Evolutionary conservation across 2,113 vertebrate genomes (phyloP), one percentile per base, ranked within the genome.

Genomic region (Oreochromis aureus): DNA sequence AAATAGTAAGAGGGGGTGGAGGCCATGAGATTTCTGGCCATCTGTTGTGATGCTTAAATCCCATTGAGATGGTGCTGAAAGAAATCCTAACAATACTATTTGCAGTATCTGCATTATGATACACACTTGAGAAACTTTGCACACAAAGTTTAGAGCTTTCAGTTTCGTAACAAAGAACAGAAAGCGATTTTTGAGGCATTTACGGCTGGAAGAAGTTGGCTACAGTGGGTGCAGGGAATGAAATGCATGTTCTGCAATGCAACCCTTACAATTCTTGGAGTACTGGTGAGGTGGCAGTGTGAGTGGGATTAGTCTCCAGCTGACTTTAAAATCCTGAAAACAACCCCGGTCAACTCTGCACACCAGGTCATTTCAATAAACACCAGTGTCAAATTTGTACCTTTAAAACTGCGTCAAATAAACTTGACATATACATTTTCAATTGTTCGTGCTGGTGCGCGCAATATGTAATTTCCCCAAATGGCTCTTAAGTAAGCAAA

Each of bases 11-110:
- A n/a, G 13, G 7, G 79, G 56, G 7, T 59, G 76, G 44, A 91
- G 82, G 90, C 93, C 89, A 89, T 89, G 93, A 95, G 85, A 92
- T 91, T 94, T 90, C 22, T 73, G 73, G 30, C 92, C 94, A 95
- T 93, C 93, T 95, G 94, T 92, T 93, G 89, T 36, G 36, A 80
- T 69, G 85, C 89, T 91, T 82, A 93, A 87, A 82, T 79, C 85
- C 24, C 53, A 54, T 58, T 83, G 87, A 87, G 41, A 84, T 36
- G 88, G 89, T 81, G 91, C 53, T 93, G 91, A 94, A 86, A 92
- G 90, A 92, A 85, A 89, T 88, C 76, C 85, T 85, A 88, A 86
- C 88, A 89, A 84, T 89, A 90, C 90, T 90, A 90, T 94, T 94
- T 89, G 85, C 63, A 87, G 89, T 80, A 91, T 91, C 81, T 86